Evolutionary conservation across 1,140 invertebrate species (phyloP).

Genomic region (Drosophila arizonae): DNA sequence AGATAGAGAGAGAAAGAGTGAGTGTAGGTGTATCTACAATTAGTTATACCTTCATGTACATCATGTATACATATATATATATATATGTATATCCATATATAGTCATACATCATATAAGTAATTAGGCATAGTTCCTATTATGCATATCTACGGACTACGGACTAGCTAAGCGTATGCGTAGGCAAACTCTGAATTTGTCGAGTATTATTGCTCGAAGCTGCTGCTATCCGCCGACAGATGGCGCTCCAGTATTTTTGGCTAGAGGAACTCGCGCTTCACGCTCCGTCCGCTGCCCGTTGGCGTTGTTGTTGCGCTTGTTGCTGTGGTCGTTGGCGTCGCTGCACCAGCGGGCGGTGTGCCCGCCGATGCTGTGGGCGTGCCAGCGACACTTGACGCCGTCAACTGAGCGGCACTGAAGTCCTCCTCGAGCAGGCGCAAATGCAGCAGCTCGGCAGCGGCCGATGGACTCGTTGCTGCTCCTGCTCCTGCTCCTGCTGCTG

Average conservation of each 20-base stretch:
- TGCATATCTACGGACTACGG: conserved; percentile 46
- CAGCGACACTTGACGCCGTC: background rate
- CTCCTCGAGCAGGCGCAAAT: conserved; percentile 76
- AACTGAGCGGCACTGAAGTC: conserved; percentile 62
- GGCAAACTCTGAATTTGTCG: conserved; percentile 34
- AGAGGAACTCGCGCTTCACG: conserved; percentile 78
- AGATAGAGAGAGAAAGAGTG: conserved; percentile 17
- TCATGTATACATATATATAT: conserved; percentile 7
- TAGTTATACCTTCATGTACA: conserved; percentile 27
- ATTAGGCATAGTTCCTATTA: conserved; percentile 8
- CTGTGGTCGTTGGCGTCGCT: conserved; percentile 29
- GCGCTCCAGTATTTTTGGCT: conserved; percentile 77
- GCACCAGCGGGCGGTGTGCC: conserved; percentile 24
- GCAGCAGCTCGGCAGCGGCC: conserved; percentile 49
- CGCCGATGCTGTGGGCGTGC: conserved; percentile 27
- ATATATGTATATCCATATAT: background rate
- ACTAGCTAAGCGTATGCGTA: conserved; percentile 71
- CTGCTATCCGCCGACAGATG: conserved; percentile 68
- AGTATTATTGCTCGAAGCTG: conserved; percentile 63
- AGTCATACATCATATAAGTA: conserved; percentile 3
- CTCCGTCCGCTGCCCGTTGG: conserved; percentile 60
- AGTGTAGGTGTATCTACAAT: conserved; percentile 32
- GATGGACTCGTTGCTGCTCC: conserved; percentile 22
- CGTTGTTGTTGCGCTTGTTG: conserved; percentile 50
- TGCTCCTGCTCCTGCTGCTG: conserved; percentile 4